Percentiles rank a stretch among this genome's conserved stretches.
phyloP scores from a whole-genome alignment of 1,140 invertebrate species.

The Hestina assimilis region DNA sequence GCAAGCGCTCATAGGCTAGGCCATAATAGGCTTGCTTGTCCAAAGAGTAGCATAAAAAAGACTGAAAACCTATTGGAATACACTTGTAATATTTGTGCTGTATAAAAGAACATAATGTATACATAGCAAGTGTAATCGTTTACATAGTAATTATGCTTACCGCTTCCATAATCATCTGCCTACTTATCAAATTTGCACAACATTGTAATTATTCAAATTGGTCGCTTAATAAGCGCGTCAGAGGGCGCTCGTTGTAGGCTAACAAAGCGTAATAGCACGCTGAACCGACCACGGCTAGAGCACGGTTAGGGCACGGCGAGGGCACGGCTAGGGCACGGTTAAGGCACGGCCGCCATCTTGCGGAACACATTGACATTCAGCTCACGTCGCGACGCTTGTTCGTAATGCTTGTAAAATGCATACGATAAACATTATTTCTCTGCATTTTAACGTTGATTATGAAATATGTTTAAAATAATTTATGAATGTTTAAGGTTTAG shows the following conservation, averaged over 20 bases:
- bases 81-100: no score
- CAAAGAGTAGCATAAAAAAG: no score
- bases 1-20: no score
- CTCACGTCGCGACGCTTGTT: conserved; percentile 20
- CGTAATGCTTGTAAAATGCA: conserved; percentile 14
- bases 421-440: conserved; percentile 6
- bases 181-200: conserved; percentile 21
- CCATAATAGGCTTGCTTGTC: no score
- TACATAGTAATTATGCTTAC: neutral
- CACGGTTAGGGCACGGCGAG: neutral
- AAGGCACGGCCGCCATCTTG: conserved; percentile 26
- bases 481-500: no score
- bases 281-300: neutral
- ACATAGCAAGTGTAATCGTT: neutral
- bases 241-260: neutral
- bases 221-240: conserved; percentile 13
- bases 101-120: neutral
- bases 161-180: conserved; percentile 4
- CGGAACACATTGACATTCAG: conserved; percentile 20
- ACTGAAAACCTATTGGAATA: no score
- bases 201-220: conserved; percentile 24
- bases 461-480: no score
- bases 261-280: conserved; percentile 2
- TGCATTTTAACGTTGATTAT: conserved; percentile 1
- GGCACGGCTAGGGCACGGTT: conserved; percentile 2